Evolutionary conservation across 2,888 invertebrate genomes (phyloP).

Genomic region (Platerodrilus igneus): DNA sequence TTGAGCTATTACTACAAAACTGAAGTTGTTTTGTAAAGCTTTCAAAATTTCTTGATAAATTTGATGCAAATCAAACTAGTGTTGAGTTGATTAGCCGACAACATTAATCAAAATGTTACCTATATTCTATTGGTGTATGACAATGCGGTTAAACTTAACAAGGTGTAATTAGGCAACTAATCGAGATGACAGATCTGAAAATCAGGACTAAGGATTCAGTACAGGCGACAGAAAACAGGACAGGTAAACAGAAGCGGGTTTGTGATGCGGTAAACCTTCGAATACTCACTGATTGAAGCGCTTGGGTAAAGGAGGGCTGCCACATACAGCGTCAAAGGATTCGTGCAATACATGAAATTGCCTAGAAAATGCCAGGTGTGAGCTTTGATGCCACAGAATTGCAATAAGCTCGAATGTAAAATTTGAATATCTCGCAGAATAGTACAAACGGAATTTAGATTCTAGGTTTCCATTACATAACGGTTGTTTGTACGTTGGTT

Average conservation of each 20-base stretch:
- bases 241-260: constrained; percentile 31
- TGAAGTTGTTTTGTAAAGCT: no score
- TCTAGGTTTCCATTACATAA: no score
- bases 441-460: no score
- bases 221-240: constrained; percentile 24
- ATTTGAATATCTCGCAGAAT: no score
- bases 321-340: constrained; percentile 27
- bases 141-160: constrained; percentile 9
- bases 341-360: constrained; percentile 30
- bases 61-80: no score
- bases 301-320: constrained; percentile 24
- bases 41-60: no score
- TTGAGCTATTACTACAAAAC: no score
- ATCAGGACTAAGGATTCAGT: constrained; percentile 12
- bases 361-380: constrained; percentile 28
- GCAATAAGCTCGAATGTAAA: no score
- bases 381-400: constrained; percentile 16
- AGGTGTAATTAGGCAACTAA: constrained; percentile 13
- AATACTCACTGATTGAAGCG: constrained; percentile 33
- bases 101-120: no score
- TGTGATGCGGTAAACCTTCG: constrained; percentile 33
- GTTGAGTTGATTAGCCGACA: no score
- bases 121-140: constrained; percentile 9
- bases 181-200: constrained; percentile 17
- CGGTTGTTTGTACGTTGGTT: no score